These are phyloP conservation scores for Strix aluco DNA, from an alignment of 2,113 vertebrate genomes.

Conservation along the genomic window DNA sequence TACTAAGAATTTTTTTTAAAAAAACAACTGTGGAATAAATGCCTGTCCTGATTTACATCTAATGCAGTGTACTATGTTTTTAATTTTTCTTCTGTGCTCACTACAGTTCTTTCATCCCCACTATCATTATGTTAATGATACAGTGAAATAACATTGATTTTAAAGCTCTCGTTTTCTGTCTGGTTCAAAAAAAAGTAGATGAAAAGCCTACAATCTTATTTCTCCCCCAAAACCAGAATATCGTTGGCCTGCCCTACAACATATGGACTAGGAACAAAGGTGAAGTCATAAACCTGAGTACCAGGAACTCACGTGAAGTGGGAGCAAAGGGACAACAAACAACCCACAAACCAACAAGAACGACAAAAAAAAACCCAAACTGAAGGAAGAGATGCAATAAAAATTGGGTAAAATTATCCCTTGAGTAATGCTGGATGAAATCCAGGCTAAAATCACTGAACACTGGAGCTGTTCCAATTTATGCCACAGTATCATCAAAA, in stretches of 20 bases:
- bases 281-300: background rate
- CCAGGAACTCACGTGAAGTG: background rate
- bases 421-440: constrained; percentile 17
- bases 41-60: background rate
- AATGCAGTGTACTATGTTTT: background rate
- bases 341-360: background rate
- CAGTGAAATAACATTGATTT: background rate
- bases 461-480: background rate
- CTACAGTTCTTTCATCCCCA: background rate
- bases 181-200: background rate
- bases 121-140: background rate
- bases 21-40: background rate
- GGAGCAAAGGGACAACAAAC: background rate
- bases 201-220: background rate
- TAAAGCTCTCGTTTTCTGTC: background rate
- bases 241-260: background rate
- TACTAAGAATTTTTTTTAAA: background rate
- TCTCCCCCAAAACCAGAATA: background rate
- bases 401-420: constrained; percentile 1
- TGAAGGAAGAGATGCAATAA: background rate
- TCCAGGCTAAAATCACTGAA: background rate
- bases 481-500: constrained; percentile 12
- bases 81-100: background rate
- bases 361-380: background rate
- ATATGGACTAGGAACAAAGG: background rate